Evolutionary conservation across 2,888 invertebrate genomes (phyloP), one percentile per base, ranked within the genome.

Genomic region (Ptycholaimellus sp.): DNA sequence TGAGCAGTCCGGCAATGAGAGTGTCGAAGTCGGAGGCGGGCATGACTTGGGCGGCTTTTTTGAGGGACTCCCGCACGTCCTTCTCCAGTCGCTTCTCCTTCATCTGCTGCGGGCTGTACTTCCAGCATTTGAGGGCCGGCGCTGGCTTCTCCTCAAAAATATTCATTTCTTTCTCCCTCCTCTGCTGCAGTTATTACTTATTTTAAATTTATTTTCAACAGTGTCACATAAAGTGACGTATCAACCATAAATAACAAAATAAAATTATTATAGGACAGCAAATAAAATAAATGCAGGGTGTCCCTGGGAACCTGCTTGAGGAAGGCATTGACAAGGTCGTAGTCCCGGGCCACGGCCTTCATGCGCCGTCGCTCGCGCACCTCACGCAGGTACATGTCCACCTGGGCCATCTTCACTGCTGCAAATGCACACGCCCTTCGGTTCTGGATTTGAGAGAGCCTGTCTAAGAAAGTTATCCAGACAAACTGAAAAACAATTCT

Each of bases 251-350:
- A n/a, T n/a, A n/a, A n/a, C n/a, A n/a, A n/a, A n/a, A n/a, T n/a
- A n/a, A n/a, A n/a, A n/a, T n/a, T n/a, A n/a, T n/a, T n/a, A n/a
- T n/a, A n/a, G n/a, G n/a, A n/a, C n/a, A n/a, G n/a, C n/a, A n/a
- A n/a, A n/a, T n/a, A n/a, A n/a, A n/a, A n/a, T n/a, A n/a, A n/a
- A n/a, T n/a, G n/a, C n/a, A n/a, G n/a, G n/a, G n/a, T n/a, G n/a
- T n/a, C n/a, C 13, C 13, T 23, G 25, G 7, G 6, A 23, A 32
- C 38, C 18, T 37, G 27, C 25, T 37, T 41, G 20, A 41, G 30
- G 21, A 41, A 41, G 5, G 30, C 28, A 14, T 36, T 14, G 9
- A 41, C 38, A 17, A 41, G 29, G 13, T 37, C 30, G 33, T 41
- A 37, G 20, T 40, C 40, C 3, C 39, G 30, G 4, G 33, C 38